These are phyloP conservation scores for Neogobius melanostomus DNA, from an alignment of 2,113 vertebrate genomes.

Conservation along the genomic window DNA sequence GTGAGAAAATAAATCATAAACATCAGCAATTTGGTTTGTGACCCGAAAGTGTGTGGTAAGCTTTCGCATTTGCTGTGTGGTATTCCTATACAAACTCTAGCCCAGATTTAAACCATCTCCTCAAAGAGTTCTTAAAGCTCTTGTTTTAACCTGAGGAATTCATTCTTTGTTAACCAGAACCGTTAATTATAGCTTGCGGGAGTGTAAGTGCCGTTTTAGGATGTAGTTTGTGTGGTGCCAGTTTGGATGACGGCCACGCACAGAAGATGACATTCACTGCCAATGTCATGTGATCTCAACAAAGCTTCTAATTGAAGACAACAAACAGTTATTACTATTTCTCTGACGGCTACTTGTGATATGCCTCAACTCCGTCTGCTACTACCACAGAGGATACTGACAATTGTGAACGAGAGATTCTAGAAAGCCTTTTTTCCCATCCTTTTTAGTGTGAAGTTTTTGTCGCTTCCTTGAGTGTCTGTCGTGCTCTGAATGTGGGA, in stretches of 20 bases:
- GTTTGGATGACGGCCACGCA: constrained; percentile 27
- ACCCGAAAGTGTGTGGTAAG: neutral
- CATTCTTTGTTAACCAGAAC: constrained; percentile 28
- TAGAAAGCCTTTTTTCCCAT: neutral
- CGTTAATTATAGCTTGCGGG: constrained; percentile 19
- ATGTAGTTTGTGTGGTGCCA: neutral
- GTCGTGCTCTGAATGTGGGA: constrained; percentile 50
- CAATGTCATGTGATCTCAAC: constrained; percentile 61
- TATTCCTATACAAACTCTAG: neutral
- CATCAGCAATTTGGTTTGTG: neutral
- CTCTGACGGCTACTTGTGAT: neutral
- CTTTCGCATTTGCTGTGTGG: neutral
- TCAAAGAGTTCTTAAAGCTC: constrained; percentile 10
- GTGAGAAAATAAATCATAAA: neutral
- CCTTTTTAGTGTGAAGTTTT: neutral
- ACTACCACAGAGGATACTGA: constrained; percentile 8
- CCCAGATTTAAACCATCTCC: neutral
- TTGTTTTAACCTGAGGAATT: constrained; percentile 31
- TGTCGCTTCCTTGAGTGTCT: neutral
- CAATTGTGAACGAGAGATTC: neutral
- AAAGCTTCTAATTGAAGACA: constrained; percentile 35
- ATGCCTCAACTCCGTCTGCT: neutral
- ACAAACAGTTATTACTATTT: constrained; percentile 45
- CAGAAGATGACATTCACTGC: constrained; percentile 51
- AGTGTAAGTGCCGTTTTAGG: constrained; percentile 21